A percentile compares a stretch with the other conserved stretches of the same genome.
Evolutionary conservation across 2,888 invertebrate species (phyloP).

Genomic region (Dasysyrphus tricinctus): DNA sequence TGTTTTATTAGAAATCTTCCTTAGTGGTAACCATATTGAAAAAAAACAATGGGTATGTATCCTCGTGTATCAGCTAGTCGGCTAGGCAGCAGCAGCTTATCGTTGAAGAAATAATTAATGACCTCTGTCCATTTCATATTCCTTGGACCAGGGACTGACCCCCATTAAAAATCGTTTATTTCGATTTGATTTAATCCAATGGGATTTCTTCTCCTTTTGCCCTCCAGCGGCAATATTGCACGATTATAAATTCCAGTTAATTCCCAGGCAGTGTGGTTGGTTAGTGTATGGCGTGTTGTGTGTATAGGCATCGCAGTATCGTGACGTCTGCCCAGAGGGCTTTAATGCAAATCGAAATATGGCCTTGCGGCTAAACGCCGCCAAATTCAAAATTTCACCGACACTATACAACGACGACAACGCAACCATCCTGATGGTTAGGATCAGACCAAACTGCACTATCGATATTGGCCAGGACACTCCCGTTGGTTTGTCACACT

Average conservation of each 20-base stretch:
- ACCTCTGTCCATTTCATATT: constrained; percentile 78
- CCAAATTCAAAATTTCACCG: constrained; percentile 68
- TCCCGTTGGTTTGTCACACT: constrained; percentile 61
- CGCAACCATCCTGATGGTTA: constrained; percentile 14
- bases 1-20: background rate
- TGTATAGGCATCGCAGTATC: constrained; percentile 37
- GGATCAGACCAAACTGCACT: constrained; percentile 49
- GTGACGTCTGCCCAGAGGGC: constrained; percentile 49
- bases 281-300: constrained; percentile 35
- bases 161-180: constrained; percentile 84
- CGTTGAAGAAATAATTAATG: constrained; percentile 83
- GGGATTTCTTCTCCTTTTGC: constrained; percentile 79
- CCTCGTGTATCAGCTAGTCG: constrained; percentile 40
- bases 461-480: constrained; percentile 69
- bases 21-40: constrained; percentile 5
- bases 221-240: constrained; percentile 72
- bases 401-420: background rate
- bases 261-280: constrained; percentile 78
- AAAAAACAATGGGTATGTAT: constrained; percentile 35
- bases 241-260: constrained; percentile 83
- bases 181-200: constrained; percentile 84
- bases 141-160: constrained; percentile 18
- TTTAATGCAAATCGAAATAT: constrained; percentile 76
- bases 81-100: constrained; percentile 59
- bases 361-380: constrained; percentile 74